A percentile compares a stretch with the other conserved stretches of the same genome.
phyloP scores from a whole-genome alignment of 2,113 vertebrate species.

The Ibidorhyncha struthersii region DNA sequence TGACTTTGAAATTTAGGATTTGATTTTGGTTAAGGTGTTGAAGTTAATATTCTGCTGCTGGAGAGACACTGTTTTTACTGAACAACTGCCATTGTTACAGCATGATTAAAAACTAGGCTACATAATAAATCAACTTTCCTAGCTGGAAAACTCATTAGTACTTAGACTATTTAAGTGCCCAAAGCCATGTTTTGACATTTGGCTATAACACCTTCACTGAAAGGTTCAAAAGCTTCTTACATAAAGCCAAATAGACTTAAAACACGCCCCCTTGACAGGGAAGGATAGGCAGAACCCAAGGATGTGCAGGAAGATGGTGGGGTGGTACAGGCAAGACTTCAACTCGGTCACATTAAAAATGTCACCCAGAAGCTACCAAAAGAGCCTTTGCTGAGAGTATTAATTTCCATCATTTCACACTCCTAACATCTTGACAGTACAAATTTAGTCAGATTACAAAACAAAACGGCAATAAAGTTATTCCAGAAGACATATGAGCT shows the following conservation, averaged over 20 bases:
- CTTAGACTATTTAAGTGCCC: neutral
- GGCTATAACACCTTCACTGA: neutral
- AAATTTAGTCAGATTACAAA: neutral
- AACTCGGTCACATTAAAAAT: neutral
- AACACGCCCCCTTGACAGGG: neutral
- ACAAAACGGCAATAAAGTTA: neutral
- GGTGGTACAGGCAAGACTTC: neutral
- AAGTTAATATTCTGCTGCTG: neutral
- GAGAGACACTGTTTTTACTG: neutral
- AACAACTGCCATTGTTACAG: neutral
- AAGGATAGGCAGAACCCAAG: neutral
- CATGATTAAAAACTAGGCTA: slow-evolving; percentile 3
- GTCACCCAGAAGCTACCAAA: neutral
- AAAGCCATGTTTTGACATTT: slow-evolving; percentile 19
- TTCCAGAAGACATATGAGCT: neutral
- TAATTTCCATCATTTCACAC: neutral
- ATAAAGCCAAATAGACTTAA: neutral
- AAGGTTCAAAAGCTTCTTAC: slow-evolving; percentile 16
- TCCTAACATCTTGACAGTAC: neutral
- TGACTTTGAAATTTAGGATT: neutral
- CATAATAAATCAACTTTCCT: slow-evolving; percentile 17
- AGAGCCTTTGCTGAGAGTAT: neutral
- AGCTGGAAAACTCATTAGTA: slow-evolving; percentile 15
- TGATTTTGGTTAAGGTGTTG: neutral
- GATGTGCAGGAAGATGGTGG: rapidly evolving